Conservation (phyloP, 2,888 invertebrate genomes). For the Apamea monoglypha region DNA sequence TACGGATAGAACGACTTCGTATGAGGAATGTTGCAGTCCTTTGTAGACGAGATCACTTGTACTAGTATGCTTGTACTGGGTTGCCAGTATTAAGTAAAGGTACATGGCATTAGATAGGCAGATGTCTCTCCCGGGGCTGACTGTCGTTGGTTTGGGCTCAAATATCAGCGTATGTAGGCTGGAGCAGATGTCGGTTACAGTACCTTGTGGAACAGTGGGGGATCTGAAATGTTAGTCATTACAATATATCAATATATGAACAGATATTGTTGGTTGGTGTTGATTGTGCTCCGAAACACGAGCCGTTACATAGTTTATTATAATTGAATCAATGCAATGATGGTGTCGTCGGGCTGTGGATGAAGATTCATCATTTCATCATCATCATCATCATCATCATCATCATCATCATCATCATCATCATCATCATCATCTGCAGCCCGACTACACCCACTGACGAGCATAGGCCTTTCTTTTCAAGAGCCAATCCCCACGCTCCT, state of each 20-base stretch:
- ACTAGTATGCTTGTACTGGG: constrained; percentile 4
- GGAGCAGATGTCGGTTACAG: constrained; percentile 59
- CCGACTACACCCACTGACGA: too few relatives aligned
- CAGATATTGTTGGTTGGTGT: background rate
- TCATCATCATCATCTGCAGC: too few relatives aligned
- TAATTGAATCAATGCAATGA: too few relatives aligned
- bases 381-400: too few relatives aligned
- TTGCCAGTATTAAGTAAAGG: constrained; percentile 52
- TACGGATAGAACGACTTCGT: constrained; percentile 59
- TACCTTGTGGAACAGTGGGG: constrained; percentile 67
- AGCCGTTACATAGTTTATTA: background rate
- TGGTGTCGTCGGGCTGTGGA: too few relatives aligned
- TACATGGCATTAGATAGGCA: constrained; percentile 74
- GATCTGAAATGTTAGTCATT: constrained; percentile 73
- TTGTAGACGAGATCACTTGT: constrained; percentile 28
- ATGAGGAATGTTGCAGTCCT: constrained; percentile 55
- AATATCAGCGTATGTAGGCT: constrained; percentile 71
- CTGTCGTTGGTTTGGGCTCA: constrained; percentile 30
- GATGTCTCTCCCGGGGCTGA: constrained; percentile 74
- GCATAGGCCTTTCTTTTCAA: too few relatives aligned
- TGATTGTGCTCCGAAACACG: background rate
- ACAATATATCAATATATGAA: background rate
- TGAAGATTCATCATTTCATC: too few relatives aligned
- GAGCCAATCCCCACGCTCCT: too few relatives aligned
- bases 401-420: too few relatives aligned